Base-by-base conservation (phyloP, 2,797 vertebrate species). In the Pangasius djambal region DNA sequence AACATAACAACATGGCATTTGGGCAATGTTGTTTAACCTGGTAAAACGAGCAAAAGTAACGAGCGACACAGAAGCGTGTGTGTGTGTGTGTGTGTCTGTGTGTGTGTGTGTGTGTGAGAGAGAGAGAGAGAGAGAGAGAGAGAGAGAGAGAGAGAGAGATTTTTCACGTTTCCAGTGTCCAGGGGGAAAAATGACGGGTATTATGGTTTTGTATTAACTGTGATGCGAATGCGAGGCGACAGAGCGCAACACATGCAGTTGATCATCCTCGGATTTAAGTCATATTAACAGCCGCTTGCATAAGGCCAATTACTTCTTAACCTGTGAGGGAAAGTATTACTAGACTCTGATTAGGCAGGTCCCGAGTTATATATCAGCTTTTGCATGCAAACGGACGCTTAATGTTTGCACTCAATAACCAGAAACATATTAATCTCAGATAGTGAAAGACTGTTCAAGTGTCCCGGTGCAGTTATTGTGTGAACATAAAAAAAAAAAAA, bases 401-500 rank as follows among this genome's bases (percentile, higher is more conserved):
- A 40, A 40, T 61, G 70, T 86, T 86, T 63, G 55, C 50, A 65
- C 25, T 69, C n/a, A 50, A 84, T 69, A 69, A 52, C 61, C 25
- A 67, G 28, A 67, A 50, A n/a, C 25, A 63, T 83, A 65, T 83
- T 65, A n/a, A 84, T 48, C 28, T 67, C 28, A 52, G 5, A 69
- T 52, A 84, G 82, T 50, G 79, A 83, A 83, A 83, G 50, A 31
- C 52, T 79, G 22, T 63, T 63, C 48, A 83, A 44, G n/a, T 84
- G 28, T 84, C 40, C 63, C 1, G 63, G 22, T 65, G 25, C 25
- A 83, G 81, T 48, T 83, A 65, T 48, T 67, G 61, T 16, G 65
- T 34, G 5, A 31, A 79, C 61, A 7, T 74, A 15, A 67, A 90
- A 74, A 87, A 88, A 13, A 61, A 78, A 67, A 15, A 67, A 90